Evolutionary conservation across 2,888 invertebrate genomes (phyloP).

Genomic region (Choristoneura rosaceana): DNA sequence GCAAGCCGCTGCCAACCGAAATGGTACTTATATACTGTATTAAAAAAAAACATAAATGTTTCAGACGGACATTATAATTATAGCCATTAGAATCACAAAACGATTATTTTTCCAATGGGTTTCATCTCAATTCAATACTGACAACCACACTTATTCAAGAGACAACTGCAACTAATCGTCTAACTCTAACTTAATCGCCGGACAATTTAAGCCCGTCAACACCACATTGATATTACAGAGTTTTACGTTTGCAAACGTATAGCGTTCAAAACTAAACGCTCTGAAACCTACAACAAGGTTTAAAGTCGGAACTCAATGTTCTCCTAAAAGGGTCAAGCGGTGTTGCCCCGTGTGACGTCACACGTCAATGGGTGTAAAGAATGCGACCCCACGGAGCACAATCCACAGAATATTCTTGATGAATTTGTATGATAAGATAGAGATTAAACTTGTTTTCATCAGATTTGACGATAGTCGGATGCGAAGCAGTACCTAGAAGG

Average conservation of each 20-base stretch:
- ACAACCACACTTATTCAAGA: slow-evolving; percentile 39
- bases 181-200: slow-evolving; percentile 37
- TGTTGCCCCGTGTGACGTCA: slow-evolving; percentile 49
- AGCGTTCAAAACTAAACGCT: not conserved
- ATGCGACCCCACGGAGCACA: slow-evolving; percentile 45
- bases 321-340: slow-evolving; percentile 45
- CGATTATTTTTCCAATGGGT: not conserved
- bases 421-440: not conserved
- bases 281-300: not conserved
- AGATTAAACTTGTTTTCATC: not conserved
- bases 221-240: not conserved
- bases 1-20: too few relatives aligned
- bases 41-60: not conserved
- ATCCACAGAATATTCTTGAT: slow-evolving; percentile 11
- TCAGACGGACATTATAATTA: not conserved
- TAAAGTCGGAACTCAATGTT: not conserved
- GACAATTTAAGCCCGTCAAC: slow-evolving; percentile 41
- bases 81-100: not conserved
- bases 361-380: slow-evolving; percentile 49
- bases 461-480: not conserved
- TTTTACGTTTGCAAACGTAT: not conserved
- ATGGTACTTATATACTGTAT: too few relatives aligned
- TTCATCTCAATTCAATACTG: slow-evolving; percentile 1
- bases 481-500: too few relatives aligned
- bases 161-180: slow-evolving; percentile 33